A percentile compares a stretch with the other conserved stretches of the same genome.
phyloP scores from a whole-genome alignment of 2,888 invertebrate species.

The Drosophila ustulata region DNA sequence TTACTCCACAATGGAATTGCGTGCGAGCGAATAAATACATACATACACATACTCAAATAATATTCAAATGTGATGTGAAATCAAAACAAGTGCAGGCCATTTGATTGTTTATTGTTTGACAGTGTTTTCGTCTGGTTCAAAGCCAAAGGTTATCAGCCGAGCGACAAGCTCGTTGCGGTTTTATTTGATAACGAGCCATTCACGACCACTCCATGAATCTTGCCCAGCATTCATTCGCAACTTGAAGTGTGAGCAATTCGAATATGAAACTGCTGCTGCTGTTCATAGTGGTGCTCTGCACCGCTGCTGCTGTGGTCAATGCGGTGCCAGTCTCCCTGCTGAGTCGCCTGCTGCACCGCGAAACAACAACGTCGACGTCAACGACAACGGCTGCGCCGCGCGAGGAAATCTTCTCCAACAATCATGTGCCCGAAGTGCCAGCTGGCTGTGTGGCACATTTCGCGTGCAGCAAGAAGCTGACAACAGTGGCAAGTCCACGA shows the following conservation, averaged over 20 bases:
- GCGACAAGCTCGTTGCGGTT: constrained; percentile 11
- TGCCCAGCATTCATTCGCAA: constrained; percentile 28
- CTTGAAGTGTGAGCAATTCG: constrained; percentile 31
- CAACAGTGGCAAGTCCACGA: constrained; percentile 48
- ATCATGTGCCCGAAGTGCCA: constrained; percentile 65
- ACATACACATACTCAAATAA: constrained; percentile 2
- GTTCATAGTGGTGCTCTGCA: constrained; percentile 24
- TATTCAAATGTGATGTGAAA: background rate
- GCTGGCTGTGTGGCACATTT: constrained; percentile 64
- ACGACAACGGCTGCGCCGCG: constrained; percentile 43
- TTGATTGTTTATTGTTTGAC: constrained; percentile 10
- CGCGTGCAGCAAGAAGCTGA: constrained; percentile 74
- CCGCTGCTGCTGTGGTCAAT: constrained; percentile 17
- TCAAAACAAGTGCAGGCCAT: constrained; percentile 20
- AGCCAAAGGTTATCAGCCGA: constrained; percentile 42
- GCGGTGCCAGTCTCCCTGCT: constrained; percentile 30
- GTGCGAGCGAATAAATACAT: background rate
- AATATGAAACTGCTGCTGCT: constrained; percentile 52
- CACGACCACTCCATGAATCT: background rate
- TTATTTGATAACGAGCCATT: constrained; percentile 14
- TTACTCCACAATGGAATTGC: constrained; percentile 1
- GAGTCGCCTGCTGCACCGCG: constrained; percentile 39
- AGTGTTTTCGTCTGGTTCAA: constrained; percentile 12
- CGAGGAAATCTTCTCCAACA: constrained; percentile 57
- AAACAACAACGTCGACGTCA: constrained; percentile 35